These are phyloP conservation scores for Epistrophe grossulariae DNA, from an alignment of 2,888 invertebrate species.

Conservation along the genomic window DNA sequence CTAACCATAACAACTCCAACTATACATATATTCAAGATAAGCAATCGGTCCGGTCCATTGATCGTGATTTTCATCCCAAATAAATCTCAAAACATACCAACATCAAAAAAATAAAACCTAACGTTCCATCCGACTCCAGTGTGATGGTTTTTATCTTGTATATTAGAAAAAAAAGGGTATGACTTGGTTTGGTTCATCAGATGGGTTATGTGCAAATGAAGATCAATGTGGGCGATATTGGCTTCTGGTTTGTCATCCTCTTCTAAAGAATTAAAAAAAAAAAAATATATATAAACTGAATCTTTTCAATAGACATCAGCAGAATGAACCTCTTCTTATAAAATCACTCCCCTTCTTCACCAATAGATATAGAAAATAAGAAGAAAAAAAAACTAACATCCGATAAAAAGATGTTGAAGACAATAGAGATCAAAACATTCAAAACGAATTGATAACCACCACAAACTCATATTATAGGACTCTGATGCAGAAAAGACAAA, in stretches of 20 bases:
- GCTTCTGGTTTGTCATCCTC: constrained; percentile 67
- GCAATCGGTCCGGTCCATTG: constrained; percentile 18
- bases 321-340: neutral
- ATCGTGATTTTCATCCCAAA: constrained; percentile 58
- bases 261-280: constrained; percentile 53
- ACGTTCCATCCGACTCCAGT: constrained; percentile 35
- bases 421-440: constrained; percentile 75
- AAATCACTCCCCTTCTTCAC: constrained; percentile 28
- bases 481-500: neutral
- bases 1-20: neutral
- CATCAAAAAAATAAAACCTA: neutral
- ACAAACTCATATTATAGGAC: constrained; percentile 29
- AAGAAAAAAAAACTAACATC: constrained; percentile 27
- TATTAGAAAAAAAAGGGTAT: neutral
- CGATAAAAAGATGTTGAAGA: constrained; percentile 69
- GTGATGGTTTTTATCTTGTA: constrained; percentile 28
- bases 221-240: constrained; percentile 71
- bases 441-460: constrained; percentile 74
- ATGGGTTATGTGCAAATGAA: constrained; percentile 66
- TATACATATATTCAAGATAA: neutral
- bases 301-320: constrained; percentile 19
- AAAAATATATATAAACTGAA: constrained; percentile 10
- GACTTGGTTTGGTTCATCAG: constrained; percentile 36
- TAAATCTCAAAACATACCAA: constrained; percentile 19
- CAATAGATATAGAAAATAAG: constrained; percentile 14